phyloP scores from a whole-genome alignment of 1,140 invertebrate genomes.

The Diuraphis noxia region DNA sequence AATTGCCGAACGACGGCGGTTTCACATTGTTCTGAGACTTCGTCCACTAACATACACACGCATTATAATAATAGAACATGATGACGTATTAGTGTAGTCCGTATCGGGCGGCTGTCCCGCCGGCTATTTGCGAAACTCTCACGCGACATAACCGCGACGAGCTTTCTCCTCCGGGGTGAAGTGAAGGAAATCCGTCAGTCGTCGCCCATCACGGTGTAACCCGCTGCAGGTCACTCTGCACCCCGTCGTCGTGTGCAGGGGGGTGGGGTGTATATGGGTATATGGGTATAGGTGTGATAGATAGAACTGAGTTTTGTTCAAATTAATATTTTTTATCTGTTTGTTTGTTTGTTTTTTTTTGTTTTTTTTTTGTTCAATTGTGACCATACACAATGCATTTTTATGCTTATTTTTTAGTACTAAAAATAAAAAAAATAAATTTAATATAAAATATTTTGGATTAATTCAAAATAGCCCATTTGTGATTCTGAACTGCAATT shows the following conservation, averaged over 20 bases:
- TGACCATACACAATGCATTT: too few species aligned
- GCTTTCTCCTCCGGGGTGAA: not conserved
- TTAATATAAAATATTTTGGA: too few species aligned
- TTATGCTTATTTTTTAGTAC: too few species aligned
- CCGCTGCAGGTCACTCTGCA: not conserved
- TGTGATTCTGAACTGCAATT: too few species aligned
- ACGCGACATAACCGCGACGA: not conserved
- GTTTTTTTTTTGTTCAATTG: too few species aligned
- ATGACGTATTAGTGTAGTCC: not conserved
- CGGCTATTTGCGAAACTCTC: slow-evolving; percentile 12
- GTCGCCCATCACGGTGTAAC: not conserved
- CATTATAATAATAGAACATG: not conserved
- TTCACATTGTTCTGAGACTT: not conserved
- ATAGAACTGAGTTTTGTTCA: too few species aligned
- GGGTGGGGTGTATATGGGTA: too few species aligned
- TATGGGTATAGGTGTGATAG: too few species aligned
- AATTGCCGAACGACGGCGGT: slow-evolving; percentile 1
- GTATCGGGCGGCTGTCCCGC: not conserved
- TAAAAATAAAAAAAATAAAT: too few species aligned
- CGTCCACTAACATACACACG: not conserved
- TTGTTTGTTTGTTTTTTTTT: too few species aligned
- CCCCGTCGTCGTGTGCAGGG: not conserved
- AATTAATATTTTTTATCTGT: too few species aligned
- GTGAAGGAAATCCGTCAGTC: not conserved
- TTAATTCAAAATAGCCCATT: too few species aligned